These are phyloP conservation scores for Drosophila merina DNA, from an alignment of 2,888 invertebrate genomes.

Conservation along the genomic window DNA sequence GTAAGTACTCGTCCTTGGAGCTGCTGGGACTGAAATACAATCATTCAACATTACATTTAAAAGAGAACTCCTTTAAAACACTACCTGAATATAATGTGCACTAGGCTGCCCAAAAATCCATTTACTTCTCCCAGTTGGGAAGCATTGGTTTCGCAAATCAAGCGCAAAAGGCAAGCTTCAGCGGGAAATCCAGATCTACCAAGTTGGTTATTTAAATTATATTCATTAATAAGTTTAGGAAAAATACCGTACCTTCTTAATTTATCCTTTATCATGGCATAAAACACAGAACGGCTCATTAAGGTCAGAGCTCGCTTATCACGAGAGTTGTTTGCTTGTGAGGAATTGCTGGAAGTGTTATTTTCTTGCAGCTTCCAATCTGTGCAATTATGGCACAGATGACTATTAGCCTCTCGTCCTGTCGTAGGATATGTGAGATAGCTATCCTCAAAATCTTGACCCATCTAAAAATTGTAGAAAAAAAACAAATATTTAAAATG, in stretches of 20 bases:
- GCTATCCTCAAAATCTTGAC: slow-evolving; percentile 55
- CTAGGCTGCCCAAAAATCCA: slow-evolving; percentile 87
- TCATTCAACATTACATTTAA: neutral
- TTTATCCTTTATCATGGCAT: slow-evolving; percentile 78
- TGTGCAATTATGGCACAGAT: slow-evolving; percentile 61
- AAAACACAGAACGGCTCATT: slow-evolving; percentile 75
- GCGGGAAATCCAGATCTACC: slow-evolving; percentile 85
- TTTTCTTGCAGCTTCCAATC: slow-evolving; percentile 21
- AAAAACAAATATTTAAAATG: neutral
- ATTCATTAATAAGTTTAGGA: accelerated
- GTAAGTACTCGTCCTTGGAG: slow-evolving; percentile 73
- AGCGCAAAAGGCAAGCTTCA: slow-evolving; percentile 86
- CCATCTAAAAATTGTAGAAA: slow-evolving; percentile 50
- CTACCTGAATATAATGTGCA: slow-evolving; percentile 89
- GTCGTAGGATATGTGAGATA: slow-evolving; percentile 55
- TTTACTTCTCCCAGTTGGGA: slow-evolving; percentile 84
- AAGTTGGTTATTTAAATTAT: neutral
- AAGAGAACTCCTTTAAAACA: slow-evolving; percentile 61
- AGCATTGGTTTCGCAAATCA: slow-evolving; percentile 88
- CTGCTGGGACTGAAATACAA: slow-evolving; percentile 70
- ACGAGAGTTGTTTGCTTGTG: slow-evolving; percentile 17
- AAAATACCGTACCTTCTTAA: slow-evolving; percentile 64
- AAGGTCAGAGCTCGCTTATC: slow-evolving; percentile 63
- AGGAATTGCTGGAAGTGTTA: neutral
- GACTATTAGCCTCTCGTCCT: slow-evolving; percentile 16